Conservation (phyloP, 2,888 invertebrate species). For the Rhamphomyia laevipes region DNA sequence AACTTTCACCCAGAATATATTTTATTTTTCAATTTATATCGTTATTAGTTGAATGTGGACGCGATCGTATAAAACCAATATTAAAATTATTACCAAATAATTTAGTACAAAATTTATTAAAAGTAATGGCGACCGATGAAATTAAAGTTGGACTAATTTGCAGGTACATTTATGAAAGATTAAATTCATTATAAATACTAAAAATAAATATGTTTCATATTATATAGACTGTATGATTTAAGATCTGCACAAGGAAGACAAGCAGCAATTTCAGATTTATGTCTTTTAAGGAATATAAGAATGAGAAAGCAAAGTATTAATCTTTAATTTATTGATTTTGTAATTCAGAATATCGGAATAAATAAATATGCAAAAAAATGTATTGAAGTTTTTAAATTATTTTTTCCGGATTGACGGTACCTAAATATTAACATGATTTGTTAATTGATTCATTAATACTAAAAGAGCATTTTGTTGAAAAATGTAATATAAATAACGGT, state of each 20-base stretch:
- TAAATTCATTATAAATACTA: neutral
- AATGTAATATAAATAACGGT: too few species aligned
- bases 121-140: constrained; percentile 40
- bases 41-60: constrained; percentile 63
- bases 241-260: constrained; percentile 63
- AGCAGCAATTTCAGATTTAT: constrained; percentile 76
- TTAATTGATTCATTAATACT: too few species aligned
- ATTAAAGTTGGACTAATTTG: constrained; percentile 34
- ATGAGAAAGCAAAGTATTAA: constrained; percentile 38
- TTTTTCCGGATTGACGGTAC: too few species aligned
- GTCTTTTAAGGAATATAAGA: constrained; percentile 71
- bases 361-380: too few species aligned
- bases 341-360: too few species aligned
- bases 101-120: constrained; percentile 67
- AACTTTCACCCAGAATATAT: constrained; percentile 70
- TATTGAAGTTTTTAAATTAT: too few species aligned
- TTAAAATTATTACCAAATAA: constrained; percentile 64
- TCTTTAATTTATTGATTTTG: constrained; percentile 18
- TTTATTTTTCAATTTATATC: constrained; percentile 70
- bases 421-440: too few species aligned
- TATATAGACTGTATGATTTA: constrained; percentile 54
- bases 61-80: constrained; percentile 56
- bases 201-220: neutral
- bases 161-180: constrained; percentile 17
- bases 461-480: too few species aligned